Conservation (phyloP, 2,113 vertebrate species). For the Phalacrocorax brasilianus region DNA sequence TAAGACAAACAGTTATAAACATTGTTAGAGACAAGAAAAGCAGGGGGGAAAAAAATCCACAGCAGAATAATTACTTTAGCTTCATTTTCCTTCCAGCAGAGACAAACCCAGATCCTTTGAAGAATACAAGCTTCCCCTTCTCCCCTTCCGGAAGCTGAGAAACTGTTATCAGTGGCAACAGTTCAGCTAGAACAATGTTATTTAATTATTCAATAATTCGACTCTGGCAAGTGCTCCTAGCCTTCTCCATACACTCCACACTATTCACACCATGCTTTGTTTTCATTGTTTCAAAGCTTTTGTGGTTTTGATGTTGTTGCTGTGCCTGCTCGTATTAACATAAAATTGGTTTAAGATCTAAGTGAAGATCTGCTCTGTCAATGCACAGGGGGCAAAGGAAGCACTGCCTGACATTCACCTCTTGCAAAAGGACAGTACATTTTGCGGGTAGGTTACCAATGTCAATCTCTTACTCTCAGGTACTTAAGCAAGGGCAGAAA, state of each 20-base stretch:
- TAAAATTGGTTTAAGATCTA: constrained; percentile 28
- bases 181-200: constrained; percentile 61
- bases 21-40: neutral
- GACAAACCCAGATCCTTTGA: constrained; percentile 34
- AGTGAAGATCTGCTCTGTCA: constrained; percentile 14
- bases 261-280: constrained; percentile 43
- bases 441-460: neutral
- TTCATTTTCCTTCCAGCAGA: constrained; percentile 49
- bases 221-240: constrained; percentile 37
- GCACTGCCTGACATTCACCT: neutral
- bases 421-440: neutral
- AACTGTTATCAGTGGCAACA: constrained; percentile 53
- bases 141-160: constrained; percentile 36
- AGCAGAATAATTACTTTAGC: constrained; percentile 36
- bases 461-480: neutral
- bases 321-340: neutral
- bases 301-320: constrained; percentile 27
- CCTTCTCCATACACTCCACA: neutral
- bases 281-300: neutral
- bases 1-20: constrained; percentile 61
- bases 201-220: constrained; percentile 61
- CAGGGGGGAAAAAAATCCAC: neutral
- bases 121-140: constrained; percentile 38
- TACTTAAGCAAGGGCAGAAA: neutral
- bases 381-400: neutral